Evolutionary conservation across 2,888 invertebrate genomes (phyloP).

Genomic region (Leptodirus hochenwartii): DNA sequence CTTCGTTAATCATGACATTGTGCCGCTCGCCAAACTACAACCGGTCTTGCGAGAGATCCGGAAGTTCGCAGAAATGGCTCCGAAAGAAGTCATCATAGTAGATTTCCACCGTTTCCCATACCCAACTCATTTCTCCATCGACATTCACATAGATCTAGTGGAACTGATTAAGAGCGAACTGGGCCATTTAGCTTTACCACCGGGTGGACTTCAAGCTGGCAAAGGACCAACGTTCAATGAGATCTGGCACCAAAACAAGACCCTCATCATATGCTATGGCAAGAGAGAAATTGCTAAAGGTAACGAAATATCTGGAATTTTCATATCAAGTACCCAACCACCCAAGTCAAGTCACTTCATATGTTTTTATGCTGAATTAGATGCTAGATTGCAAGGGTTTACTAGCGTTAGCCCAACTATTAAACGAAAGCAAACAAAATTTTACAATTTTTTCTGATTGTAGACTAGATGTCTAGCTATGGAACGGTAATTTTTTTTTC

Average conservation of each 20-base stretch:
- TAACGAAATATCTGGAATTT: constrained; percentile 19
- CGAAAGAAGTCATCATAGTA: constrained; percentile 53
- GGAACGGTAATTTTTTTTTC: too few species aligned
- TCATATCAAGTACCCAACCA: too few species aligned
- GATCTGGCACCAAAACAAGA: constrained; percentile 34
- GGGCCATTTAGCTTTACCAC: constrained; percentile 32
- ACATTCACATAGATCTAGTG: constrained; percentile 31
- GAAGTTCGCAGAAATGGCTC: constrained; percentile 46
- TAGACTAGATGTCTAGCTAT: too few species aligned
- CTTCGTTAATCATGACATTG: constrained; percentile 56
- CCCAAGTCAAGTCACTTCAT: too few species aligned
- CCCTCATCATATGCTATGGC: constrained; percentile 39
- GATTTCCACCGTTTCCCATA: constrained; percentile 69
- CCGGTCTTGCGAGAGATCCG: constrained; percentile 49
- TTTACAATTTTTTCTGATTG: too few species aligned
- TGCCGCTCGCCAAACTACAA: constrained; percentile 45
- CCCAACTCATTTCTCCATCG: constrained; percentile 20
- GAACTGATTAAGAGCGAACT: constrained; percentile 32
- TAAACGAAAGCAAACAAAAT: too few species aligned
- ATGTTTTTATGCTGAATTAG: too few species aligned
- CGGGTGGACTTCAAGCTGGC: constrained; percentile 24
- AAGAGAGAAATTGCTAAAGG: constrained; percentile 30
- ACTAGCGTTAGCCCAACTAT: too few species aligned
- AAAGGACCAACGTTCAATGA: constrained; percentile 37
- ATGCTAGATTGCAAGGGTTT: too few species aligned